Conservation (phyloP, 2,888 invertebrate genomes). For the Cheiracanthium punctorium region DNA sequence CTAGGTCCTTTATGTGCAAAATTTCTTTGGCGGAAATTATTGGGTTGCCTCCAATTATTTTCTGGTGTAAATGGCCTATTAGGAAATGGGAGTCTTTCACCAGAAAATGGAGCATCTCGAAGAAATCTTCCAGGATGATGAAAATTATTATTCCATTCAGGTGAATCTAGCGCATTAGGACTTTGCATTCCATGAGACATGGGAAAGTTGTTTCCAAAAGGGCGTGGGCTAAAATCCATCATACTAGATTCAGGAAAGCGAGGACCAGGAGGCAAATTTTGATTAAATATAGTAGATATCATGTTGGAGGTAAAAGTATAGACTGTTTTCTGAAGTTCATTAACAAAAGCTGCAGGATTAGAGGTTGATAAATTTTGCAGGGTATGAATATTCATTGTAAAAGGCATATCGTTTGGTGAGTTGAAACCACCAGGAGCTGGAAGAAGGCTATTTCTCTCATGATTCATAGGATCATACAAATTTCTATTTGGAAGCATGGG, state of each 20-base stretch:
- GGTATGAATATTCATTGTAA: background rate
- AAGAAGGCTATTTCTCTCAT: background rate
- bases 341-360: constrained; percentile 7
- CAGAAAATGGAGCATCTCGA: background rate
- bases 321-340: constrained; percentile 36
- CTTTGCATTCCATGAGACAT: background rate
- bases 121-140: background rate
- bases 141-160: background rate
- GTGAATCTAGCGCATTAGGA: background rate
- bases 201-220: background rate
- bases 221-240: background rate
- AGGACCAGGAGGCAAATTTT: background rate
- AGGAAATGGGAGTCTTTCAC: background rate
- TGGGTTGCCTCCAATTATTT: background rate
- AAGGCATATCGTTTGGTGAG: background rate
- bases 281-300: constrained; percentile 28
- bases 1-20: background rate
- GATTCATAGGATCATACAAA: background rate
- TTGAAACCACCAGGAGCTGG: background rate
- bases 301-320: constrained; percentile 20
- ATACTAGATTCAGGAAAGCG: background rate
- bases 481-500: background rate
- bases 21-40: background rate
- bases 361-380: background rate
- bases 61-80: background rate